Evolutionary conservation across 2,113 vertebrate genomes (phyloP).

Genomic region (Donacobius atricapilla): DNA sequence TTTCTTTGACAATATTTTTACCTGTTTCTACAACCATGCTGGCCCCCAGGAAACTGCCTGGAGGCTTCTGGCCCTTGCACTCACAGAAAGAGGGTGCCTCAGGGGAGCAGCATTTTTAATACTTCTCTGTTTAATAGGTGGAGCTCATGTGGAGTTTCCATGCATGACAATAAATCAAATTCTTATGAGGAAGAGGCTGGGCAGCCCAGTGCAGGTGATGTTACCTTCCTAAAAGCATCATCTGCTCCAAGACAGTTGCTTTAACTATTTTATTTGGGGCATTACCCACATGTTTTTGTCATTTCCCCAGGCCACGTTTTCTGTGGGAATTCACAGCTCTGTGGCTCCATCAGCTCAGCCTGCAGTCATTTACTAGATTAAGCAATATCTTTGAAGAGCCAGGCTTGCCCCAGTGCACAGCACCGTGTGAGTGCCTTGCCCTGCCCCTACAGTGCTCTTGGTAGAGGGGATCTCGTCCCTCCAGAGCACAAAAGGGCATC

Average conservation of each 20-base stretch:
- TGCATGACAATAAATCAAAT: neutral
- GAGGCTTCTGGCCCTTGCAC: neutral
- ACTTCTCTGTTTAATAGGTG: neutral
- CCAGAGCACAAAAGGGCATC: neutral
- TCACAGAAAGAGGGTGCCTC: fast-evolving
- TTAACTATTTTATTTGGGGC: neutral
- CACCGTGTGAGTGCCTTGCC: neutral
- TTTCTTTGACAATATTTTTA: neutral
- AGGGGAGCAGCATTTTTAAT: neutral
- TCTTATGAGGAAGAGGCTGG: neutral
- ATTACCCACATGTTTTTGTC: neutral
- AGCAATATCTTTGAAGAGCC: neutral
- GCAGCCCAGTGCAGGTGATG: neutral
- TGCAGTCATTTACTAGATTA: conserved; percentile 21
- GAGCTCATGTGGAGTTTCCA: neutral
- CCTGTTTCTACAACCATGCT: neutral
- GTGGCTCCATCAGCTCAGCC: neutral
- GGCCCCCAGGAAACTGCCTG: neutral
- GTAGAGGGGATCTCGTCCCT: neutral
- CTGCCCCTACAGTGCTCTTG: neutral
- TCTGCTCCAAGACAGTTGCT: neutral
- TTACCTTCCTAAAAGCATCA: neutral
- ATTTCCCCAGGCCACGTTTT: neutral
- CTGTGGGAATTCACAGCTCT: neutral
- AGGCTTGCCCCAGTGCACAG: neutral